A percentile compares a stretch with the other conserved stretches of the same genome.
Conservation (phyloP, 2,113 vertebrate species). For the Serinus canaria region DNA sequence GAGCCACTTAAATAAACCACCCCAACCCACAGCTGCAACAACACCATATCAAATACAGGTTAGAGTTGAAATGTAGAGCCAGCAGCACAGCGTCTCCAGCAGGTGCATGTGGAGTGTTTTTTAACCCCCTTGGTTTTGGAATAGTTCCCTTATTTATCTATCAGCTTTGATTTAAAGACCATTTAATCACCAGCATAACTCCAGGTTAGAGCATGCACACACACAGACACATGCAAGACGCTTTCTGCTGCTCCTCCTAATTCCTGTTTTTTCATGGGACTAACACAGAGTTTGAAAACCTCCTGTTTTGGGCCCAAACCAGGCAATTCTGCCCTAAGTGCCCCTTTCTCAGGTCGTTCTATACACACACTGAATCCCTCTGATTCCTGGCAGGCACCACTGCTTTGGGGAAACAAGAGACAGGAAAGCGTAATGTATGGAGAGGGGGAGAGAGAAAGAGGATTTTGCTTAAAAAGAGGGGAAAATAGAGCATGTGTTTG, state of each 20-base stretch:
- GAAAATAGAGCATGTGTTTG: constrained; percentile 45
- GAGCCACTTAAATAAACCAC: constrained; percentile 98
- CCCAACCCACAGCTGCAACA: constrained; percentile 96
- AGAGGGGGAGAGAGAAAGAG: neutral
- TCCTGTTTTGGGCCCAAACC: neutral
- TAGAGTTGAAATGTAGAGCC: constrained; percentile 85
- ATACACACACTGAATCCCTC: neutral
- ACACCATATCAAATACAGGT: constrained; percentile 96
- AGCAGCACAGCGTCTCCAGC: constrained; percentile 85
- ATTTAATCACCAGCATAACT: neutral
- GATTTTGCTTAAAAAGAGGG: constrained; percentile 23
- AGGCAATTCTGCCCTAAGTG: neutral
- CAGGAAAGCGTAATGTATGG: neutral
- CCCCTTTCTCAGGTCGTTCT: neutral
- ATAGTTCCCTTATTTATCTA: constrained; percentile 32
- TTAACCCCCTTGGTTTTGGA: constrained; percentile 52
- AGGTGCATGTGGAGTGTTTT: constrained; percentile 85
- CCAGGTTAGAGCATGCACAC: neutral
- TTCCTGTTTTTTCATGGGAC: neutral
- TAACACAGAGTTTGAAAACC: neutral
- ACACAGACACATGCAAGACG: neutral
- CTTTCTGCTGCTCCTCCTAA: neutral
- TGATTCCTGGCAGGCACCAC: neutral
- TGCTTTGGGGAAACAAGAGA: neutral
- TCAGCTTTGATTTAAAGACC: constrained; percentile 43